Conservation (phyloP, 2,888 invertebrate genomes). For the Tenthredo livida region DNA sequence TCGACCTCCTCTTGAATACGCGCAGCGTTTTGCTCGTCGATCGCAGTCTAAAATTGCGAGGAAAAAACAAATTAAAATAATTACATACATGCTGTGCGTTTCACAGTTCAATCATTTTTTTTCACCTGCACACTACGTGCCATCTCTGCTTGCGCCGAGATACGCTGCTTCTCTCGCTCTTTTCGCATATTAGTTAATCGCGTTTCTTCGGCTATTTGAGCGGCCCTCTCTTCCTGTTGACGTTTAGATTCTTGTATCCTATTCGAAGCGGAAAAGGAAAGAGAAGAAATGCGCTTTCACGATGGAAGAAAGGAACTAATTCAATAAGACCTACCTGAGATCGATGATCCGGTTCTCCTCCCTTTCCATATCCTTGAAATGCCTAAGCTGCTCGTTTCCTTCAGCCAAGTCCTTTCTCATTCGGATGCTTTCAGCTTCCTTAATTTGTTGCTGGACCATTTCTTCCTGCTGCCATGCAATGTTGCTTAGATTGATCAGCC, state of each 20-base stretch:
- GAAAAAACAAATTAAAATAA: too few species aligned
- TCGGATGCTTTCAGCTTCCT: slow-evolving; percentile 64
- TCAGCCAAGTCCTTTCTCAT: slow-evolving; percentile 71
- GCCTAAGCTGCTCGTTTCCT: slow-evolving; percentile 83
- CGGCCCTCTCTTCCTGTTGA: slow-evolving; percentile 83
- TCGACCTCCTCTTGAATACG: slow-evolving; percentile 83
- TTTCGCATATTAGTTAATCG: slow-evolving; percentile 81
- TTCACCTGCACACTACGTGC: slow-evolving; percentile 67
- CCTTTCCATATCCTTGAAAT: slow-evolving; percentile 82
- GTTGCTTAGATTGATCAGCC: slow-evolving; percentile 82
- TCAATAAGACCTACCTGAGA: slow-evolving; percentile 79
- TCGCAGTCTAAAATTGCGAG: slow-evolving; percentile 74
- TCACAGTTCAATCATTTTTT: slow-evolving; percentile 2
- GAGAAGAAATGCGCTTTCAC: background rate
- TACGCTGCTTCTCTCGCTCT: slow-evolving; percentile 80
- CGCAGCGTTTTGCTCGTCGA: slow-evolving; percentile 80
- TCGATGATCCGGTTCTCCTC: slow-evolving; percentile 85
- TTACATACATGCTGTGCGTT: background rate
- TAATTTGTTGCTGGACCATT: slow-evolving; percentile 79
- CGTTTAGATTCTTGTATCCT: slow-evolving; percentile 83
- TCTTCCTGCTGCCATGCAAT: slow-evolving; percentile 85
- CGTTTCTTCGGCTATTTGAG: slow-evolving; percentile 80
- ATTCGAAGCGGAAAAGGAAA: background rate
- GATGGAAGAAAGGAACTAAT: background rate
- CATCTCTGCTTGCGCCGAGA: slow-evolving; percentile 67